Conservation (phyloP, 2,113 vertebrate genomes). For the Myotis yumanensis region DNA sequence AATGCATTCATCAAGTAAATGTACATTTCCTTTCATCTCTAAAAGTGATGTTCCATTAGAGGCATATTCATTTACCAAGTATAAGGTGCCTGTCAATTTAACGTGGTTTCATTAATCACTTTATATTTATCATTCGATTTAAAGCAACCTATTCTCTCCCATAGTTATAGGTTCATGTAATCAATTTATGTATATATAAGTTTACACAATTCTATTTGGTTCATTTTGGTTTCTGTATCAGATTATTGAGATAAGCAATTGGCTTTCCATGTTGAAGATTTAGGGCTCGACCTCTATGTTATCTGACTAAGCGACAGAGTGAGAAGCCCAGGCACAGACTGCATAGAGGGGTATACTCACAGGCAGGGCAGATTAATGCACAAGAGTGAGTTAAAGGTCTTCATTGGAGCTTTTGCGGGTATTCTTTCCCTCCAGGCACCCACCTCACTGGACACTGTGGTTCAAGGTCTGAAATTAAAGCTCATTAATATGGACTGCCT, state of each 20-base stretch:
- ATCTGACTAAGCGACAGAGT: not conserved
- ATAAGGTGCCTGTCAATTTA: constrained; percentile 50
- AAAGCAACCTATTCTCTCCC: not conserved
- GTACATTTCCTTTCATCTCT: constrained; percentile 38
- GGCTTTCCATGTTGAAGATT: not conserved
- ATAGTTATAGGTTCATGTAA: not conserved
- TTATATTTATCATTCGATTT: not conserved
- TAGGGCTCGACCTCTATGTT: not conserved
- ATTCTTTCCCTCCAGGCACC: not conserved
- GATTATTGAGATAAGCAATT: not conserved
- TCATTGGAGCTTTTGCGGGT: not conserved
- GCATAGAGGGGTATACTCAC: not conserved
- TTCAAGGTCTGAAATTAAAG: not conserved
- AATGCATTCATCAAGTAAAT: constrained; percentile 53
- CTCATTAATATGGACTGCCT: not conserved
- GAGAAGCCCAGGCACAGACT: not conserved
- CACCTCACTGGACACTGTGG: not conserved
- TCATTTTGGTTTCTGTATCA: not conserved
- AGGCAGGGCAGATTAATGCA: not conserved
- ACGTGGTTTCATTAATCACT: constrained; percentile 60
- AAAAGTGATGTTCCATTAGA: constrained; percentile 48
- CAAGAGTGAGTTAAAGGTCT: not conserved
- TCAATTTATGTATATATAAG: not conserved
- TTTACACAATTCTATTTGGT: not conserved
- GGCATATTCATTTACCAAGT: constrained; percentile 5